These are phyloP conservation scores for Cephus cinctus DNA, from an alignment of 1,140 invertebrate species.

Conservation along the genomic window DNA sequence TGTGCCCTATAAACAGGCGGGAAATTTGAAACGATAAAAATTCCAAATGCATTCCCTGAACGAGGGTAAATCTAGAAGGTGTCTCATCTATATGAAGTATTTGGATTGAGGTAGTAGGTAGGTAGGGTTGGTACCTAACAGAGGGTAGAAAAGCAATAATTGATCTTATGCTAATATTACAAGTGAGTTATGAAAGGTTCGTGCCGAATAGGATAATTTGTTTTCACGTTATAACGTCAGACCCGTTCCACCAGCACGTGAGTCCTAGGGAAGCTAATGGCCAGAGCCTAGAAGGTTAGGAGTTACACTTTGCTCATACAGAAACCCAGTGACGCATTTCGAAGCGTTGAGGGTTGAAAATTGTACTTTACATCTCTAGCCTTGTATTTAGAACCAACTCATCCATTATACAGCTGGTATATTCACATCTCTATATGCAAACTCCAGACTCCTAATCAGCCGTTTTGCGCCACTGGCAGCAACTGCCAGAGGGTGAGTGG, in stretches of 20 bases:
- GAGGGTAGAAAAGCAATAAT: slow-evolving; percentile 38
- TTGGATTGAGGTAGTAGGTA: neutral
- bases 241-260: too few species aligned
- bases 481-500: too few species aligned
- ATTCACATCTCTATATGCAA: too few species aligned
- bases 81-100: neutral
- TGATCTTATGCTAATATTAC: slow-evolving; percentile 43
- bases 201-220: slow-evolving; percentile 43
- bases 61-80: neutral
- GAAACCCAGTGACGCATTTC: too few species aligned
- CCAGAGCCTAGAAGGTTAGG: too few species aligned
- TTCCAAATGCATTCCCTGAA: too few species aligned
- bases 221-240: slow-evolving; percentile 40
- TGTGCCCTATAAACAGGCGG: neutral
- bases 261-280: too few species aligned
- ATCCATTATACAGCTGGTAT: too few species aligned
- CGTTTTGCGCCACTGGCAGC: slow-evolving; percentile 23
- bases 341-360: too few species aligned
- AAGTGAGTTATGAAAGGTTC: slow-evolving; percentile 39
- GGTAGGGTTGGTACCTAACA: neutral
- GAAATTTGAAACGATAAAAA: neutral
- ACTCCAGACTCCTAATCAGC: slow-evolving; percentile 28
- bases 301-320: too few species aligned
- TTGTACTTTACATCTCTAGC: too few species aligned
- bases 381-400: too few species aligned